Evolutionary conservation across 1,140 invertebrate species (phyloP), one percentile per base, ranked within the genome.

Genomic region (Bombyx mandarina): DNA sequence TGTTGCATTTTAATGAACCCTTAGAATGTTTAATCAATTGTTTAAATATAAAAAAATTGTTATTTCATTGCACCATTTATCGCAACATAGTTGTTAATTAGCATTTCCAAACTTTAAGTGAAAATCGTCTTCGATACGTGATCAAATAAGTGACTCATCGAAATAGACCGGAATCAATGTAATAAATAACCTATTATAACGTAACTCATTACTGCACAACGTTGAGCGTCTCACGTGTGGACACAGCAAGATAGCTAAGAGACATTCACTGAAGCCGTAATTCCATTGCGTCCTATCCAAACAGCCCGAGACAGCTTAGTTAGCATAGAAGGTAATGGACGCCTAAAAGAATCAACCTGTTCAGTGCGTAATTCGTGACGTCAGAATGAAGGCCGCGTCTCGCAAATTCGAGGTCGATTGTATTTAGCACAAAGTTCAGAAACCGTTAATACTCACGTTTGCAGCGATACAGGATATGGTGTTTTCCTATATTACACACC

Each of bases 121-220:
- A 49, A 49, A 52, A 58, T 44, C 26, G 52, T 22, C 43, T 52
- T 54, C 43, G 43, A 54, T 56, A 49, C 49, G 48, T 48, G 55
- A 50, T 56, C 47, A 57, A 46, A 26, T 44, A 7, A 47, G 52
- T 66, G 60, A 62, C 8, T 62, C 64, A 66, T 52, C 54, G 10
- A 7, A 45, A 45, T 9, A 5, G 61, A 58, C 54, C 58, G 61
- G 61, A 59, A 57, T 67, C 62, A 50, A 43, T 56, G 44, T 56
- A 64, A 62, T 64, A 56, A 64, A 62, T 64, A 56, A 54, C 46
- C 60, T 58, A 57, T 62, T 67, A 63, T 63, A 64, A 64, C 57
- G 61, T 52, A 60, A 63, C 56, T 57, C 56, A 58, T 50, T 55
- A 50, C 18, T 6, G 22, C 26, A 35, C 26, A 35, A 35, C 26